Evolutionary conservation across 1,140 invertebrate species (phyloP).

Genomic region (Achroia grisella): DNA sequence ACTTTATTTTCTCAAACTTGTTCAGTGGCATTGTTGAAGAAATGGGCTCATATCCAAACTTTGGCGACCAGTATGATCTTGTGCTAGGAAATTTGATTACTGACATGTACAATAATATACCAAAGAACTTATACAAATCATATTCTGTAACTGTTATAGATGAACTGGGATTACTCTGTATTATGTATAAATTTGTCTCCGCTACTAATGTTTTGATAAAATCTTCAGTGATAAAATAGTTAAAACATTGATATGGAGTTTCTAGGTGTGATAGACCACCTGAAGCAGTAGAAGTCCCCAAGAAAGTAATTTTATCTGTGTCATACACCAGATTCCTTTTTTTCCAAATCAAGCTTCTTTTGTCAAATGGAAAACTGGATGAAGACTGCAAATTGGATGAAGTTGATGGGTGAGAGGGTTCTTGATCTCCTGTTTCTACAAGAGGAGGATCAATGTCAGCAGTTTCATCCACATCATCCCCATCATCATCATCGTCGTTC

Average conservation of each 20-base stretch:
- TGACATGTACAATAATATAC: constrained; percentile 19
- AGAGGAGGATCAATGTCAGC: constrained; percentile 37
- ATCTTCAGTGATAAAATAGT: constrained; percentile 18
- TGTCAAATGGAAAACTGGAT: constrained; percentile 24
- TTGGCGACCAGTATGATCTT: constrained; percentile 14
- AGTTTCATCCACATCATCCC: constrained; percentile 24
- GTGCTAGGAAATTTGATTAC: constrained; percentile 16
- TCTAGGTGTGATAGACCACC: constrained; percentile 19
- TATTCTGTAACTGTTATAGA: constrained; percentile 2
- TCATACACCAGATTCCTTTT: constrained; percentile 32
- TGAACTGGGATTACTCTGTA: constrained; percentile 17
- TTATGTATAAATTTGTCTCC: constrained; percentile 18
- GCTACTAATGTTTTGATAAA: constrained; percentile 17
- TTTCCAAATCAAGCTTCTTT: constrained; percentile 28
- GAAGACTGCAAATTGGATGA: constrained; percentile 20
- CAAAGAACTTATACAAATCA: constrained; percentile 15
- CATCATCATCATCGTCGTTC: constrained; percentile 13
- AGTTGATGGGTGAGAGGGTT: constrained; percentile 25
- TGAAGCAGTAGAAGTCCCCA: too few species aligned
- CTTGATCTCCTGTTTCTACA: constrained; percentile 29
- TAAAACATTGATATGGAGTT: constrained; percentile 22
- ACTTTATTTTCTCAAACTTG: constrained; percentile 6
- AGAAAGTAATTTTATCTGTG: constrained; percentile 30
- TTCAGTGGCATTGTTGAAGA: neutral
- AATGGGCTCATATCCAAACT: constrained; percentile 16